Percentiles rank a stretch among this genome's conserved stretches.
Evolutionary conservation across 35 echinoderm and acorn worm genomes (phyloP).

Genomic region (Ophiothrix spiculata): DNA sequence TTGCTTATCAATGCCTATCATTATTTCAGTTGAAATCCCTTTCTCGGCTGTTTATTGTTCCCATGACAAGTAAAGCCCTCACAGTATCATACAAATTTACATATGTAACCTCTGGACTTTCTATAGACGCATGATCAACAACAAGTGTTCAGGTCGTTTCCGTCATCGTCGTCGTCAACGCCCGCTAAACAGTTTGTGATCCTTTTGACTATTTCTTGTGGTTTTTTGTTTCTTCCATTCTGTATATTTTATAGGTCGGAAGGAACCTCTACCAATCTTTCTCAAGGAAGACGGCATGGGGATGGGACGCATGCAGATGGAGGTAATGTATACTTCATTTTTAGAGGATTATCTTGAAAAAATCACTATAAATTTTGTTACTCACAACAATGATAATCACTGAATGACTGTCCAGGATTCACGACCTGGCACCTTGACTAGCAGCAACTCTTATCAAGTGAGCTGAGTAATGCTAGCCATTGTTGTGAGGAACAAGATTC

Average conservation of each 20-base stretch:
- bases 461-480: no score
- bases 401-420: no score
- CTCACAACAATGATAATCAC: no score
- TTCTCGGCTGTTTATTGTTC: background rate
- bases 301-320: slow-evolving; percentile 57
- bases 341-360: no score
- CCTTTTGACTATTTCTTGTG: slow-evolving; percentile 1
- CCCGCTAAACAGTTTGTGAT: background rate
- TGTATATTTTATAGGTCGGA: slow-evolving; percentile 33
- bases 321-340: slow-evolving; percentile 13
- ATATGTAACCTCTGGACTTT: slow-evolving; percentile 5
- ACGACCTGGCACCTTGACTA: no score
- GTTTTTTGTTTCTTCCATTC: slow-evolving; percentile 15
- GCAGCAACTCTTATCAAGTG: no score
- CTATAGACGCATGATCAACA: slow-evolving; percentile 5
- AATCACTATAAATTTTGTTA: no score
- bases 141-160: background rate
- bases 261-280: slow-evolving; percentile 39
- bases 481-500: no score
- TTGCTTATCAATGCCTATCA: background rate
- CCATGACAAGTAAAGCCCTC: slow-evolving; percentile 4
- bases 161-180: background rate
- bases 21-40: background rate
- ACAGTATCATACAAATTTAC: background rate
- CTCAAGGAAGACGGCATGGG: slow-evolving; percentile 50